Percentiles rank a stretch among this genome's conserved stretches.
Conservation (phyloP, 2,888 invertebrate species). For the Busseola fusca region DNA sequence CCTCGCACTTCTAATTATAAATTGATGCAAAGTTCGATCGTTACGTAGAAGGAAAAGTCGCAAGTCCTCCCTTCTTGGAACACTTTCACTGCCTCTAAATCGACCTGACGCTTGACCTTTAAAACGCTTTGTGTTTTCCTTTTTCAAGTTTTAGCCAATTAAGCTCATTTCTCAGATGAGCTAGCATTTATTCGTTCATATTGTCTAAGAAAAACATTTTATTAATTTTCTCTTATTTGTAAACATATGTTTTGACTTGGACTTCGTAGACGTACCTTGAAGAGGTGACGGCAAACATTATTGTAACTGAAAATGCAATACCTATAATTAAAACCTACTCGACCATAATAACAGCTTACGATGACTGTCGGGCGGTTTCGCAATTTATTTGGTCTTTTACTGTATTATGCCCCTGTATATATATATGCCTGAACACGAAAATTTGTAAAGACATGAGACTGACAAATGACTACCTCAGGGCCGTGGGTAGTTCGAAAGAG, state of each 20-base stretch:
- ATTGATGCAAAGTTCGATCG: slow-evolving; percentile 21
- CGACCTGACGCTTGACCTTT: slow-evolving; percentile 41
- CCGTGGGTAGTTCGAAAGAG: too few relatives aligned
- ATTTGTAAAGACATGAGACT: not conserved
- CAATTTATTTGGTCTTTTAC: slow-evolving; percentile 15
- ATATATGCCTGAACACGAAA: slow-evolving; percentile 7
- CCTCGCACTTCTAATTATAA: slow-evolving; percentile 18
- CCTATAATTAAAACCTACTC: slow-evolving; percentile 1
- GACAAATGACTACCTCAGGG: too few relatives aligned
- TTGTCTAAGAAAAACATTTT: not conserved
- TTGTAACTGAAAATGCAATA: slow-evolving; percentile 7
- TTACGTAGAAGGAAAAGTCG: slow-evolving; percentile 8
- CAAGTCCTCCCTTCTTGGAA: slow-evolving; percentile 9
- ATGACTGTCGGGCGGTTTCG: slow-evolving; percentile 8
- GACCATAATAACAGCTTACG: slow-evolving; percentile 4
- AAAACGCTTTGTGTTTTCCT: slow-evolving; percentile 16
- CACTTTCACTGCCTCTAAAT: slow-evolving; percentile 12
- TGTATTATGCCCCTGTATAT: slow-evolving; percentile 3
- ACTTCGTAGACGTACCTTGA: not conserved
- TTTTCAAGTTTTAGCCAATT: slow-evolving; percentile 21
- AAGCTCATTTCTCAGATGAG: slow-evolving; percentile 2
- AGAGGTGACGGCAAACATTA: not conserved
- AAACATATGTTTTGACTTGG: not conserved
- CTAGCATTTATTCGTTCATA: not conserved
- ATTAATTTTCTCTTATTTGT: not conserved